phyloP scores from a whole-genome alignment of 2,888 invertebrate genomes.

The Hemistola chrysoprasaria region DNA sequence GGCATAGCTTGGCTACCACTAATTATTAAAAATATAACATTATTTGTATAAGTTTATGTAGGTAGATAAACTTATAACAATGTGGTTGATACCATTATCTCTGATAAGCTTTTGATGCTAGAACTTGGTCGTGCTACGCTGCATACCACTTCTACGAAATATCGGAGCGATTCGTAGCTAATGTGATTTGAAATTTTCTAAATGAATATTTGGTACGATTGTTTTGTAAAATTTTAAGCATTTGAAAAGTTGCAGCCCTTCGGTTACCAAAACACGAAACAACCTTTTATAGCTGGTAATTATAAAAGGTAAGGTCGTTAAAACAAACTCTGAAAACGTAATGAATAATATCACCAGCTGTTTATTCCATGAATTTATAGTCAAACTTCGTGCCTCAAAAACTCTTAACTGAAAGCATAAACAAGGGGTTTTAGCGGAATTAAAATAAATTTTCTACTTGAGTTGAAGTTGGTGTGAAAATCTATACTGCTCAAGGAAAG shows the following conservation, averaged over 20 bases:
- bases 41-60: too few relatives aligned
- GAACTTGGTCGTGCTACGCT: too few relatives aligned
- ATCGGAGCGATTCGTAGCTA: too few relatives aligned
- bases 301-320: constrained; percentile 63
- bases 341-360: constrained; percentile 76
- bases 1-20: too few relatives aligned
- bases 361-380: constrained; percentile 72
- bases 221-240: too few relatives aligned
- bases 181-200: too few relatives aligned
- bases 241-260: constrained; percentile 7
- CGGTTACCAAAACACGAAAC: constrained; percentile 32
- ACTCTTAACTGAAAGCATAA: constrained; percentile 71
- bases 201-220: too few relatives aligned
- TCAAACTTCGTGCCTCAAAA: constrained; percentile 64
- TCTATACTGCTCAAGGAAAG: constrained; percentile 6
- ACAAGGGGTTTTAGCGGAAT: constrained; percentile 63
- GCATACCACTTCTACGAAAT: too few relatives aligned
- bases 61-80: too few relatives aligned
- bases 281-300: constrained; percentile 58
- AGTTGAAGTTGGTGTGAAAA: constrained; percentile 9
- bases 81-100: too few relatives aligned
- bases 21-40: too few relatives aligned
- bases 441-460: constrained; percentile 45
- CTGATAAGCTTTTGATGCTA: too few relatives aligned
- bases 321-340: constrained; percentile 70